Conservation (phyloP, 2,797 vertebrate genomes). For the Girardinus metallicus region DNA sequence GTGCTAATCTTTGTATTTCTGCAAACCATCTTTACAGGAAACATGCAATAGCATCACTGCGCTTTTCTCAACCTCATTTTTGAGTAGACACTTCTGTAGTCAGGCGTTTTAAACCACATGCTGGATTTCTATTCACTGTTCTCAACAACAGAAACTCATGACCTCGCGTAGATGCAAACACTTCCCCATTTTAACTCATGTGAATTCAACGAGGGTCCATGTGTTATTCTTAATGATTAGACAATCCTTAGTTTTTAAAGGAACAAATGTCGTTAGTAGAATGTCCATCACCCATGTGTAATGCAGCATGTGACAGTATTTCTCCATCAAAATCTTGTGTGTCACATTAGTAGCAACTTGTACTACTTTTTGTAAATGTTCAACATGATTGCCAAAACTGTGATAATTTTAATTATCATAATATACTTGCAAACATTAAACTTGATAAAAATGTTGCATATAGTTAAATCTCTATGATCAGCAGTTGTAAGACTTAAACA, state of each 20-base stretch:
- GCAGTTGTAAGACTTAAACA: neutral
- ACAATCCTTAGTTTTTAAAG: neutral
- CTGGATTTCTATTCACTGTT: neutral
- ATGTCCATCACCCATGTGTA: neutral
- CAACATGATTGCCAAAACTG: neutral
- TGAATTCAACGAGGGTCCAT: conserved; percentile 14
- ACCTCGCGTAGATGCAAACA: neutral
- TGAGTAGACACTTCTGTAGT: neutral
- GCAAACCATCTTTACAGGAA: neutral
- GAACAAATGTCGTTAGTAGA: neutral
- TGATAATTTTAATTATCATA: neutral
- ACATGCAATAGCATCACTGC: neutral
- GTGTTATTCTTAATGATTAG: conserved; percentile 13
- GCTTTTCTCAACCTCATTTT: neutral
- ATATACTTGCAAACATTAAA: neutral
- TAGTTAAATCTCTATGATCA: neutral
- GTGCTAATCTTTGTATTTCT: neutral
- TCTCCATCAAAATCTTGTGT: neutral
- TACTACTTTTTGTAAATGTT: neutral
- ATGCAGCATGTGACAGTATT: conserved; percentile 8
- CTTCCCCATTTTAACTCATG: conserved; percentile 13
- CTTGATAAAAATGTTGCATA: neutral
- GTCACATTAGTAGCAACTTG: neutral
- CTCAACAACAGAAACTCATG: neutral
- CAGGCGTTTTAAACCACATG: neutral